These are phyloP conservation scores for Toxostoma redivivum DNA, from an alignment of 2,113 vertebrate species.

Conservation along the genomic window DNA sequence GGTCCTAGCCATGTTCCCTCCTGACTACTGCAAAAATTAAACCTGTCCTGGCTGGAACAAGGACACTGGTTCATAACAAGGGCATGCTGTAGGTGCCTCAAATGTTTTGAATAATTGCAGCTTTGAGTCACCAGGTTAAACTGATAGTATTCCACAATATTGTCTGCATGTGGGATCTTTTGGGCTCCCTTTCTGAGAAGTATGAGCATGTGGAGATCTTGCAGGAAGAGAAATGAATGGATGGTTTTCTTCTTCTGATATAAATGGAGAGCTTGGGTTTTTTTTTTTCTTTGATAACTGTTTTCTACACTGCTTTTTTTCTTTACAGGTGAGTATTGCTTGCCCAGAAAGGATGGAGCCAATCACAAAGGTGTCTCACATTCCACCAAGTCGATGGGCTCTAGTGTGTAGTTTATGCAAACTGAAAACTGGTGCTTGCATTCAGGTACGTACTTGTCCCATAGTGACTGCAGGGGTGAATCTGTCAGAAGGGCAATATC, in stretches of 20 bases:
- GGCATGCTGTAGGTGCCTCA: not conserved
- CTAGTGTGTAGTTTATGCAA: slow-evolving; percentile 97
- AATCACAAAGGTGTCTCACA: slow-evolving; percentile 96
- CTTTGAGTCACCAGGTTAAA: not conserved
- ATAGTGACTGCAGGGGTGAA: not conserved
- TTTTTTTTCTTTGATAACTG: not conserved
- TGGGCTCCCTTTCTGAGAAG: not conserved
- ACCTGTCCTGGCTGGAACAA: not conserved
- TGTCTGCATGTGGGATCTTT: not conserved
- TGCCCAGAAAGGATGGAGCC: slow-evolving; percentile 99
- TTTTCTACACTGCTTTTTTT: not conserved
- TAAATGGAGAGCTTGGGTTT: not conserved
- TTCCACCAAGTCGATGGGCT: slow-evolving; percentile 96
- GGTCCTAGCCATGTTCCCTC: not conserved
- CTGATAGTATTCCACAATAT: not conserved
- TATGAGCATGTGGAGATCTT: not conserved
- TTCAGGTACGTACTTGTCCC: slow-evolving; percentile 80
- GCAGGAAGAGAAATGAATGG: not conserved
- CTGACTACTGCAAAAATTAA: not conserved
- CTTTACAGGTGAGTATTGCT: slow-evolving; percentile 90
- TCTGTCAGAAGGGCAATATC: not conserved
- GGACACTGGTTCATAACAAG: not conserved
- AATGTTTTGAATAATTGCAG: not conserved
- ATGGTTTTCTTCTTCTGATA: not conserved
- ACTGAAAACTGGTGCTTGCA: slow-evolving; percentile 95